Conservation (phyloP, 30 jellyfish, hydroid and myxozoan genomes). For the Rhopilema esculentum region DNA sequence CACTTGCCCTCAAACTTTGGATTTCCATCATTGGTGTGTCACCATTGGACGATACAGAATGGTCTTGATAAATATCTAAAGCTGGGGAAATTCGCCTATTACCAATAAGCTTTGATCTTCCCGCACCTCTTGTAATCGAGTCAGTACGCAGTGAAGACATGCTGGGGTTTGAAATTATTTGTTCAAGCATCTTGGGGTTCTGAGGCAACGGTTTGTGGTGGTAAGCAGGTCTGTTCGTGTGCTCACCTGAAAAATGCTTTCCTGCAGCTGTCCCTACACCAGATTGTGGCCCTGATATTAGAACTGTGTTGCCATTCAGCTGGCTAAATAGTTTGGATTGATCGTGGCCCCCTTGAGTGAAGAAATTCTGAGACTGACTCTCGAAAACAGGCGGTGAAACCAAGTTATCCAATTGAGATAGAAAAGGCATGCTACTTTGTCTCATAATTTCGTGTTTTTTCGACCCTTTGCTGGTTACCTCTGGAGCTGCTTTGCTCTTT, state of each 20-base stretch:
- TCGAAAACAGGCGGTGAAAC: conserved; percentile 56
- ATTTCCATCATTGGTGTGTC: conserved; percentile 72
- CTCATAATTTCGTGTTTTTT: conserved; percentile 53
- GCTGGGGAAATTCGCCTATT: conserved; percentile 61
- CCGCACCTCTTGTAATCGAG: not conserved
- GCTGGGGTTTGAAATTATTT: conserved; percentile 37
- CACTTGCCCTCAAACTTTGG: conserved; percentile 40
- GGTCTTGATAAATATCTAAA: conserved; percentile 62
- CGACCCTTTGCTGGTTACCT: conserved; percentile 18
- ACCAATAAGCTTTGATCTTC: conserved; percentile 43
- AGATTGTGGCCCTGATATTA: conserved; percentile 29
- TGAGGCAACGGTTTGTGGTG: conserved; percentile 15
- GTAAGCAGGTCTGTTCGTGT: not conserved
- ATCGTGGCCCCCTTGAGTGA: conserved; percentile 30
- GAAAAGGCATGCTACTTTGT: conserved; percentile 7
- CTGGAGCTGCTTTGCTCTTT: not conserved
- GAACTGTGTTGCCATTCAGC: not conserved
- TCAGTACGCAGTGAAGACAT: conserved; percentile 33
- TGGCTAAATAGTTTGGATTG: conserved; percentile 8
- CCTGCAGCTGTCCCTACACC: conserved; percentile 38
- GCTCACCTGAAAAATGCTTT: not conserved
- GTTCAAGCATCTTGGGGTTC: conserved; percentile 8
- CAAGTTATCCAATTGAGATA: conserved; percentile 27
- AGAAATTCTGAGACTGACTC: conserved; percentile 48
- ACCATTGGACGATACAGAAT: conserved; percentile 44